phyloP scores from a whole-genome alignment of 2,113 vertebrate genomes.

The Pelobates fuscus region DNA sequence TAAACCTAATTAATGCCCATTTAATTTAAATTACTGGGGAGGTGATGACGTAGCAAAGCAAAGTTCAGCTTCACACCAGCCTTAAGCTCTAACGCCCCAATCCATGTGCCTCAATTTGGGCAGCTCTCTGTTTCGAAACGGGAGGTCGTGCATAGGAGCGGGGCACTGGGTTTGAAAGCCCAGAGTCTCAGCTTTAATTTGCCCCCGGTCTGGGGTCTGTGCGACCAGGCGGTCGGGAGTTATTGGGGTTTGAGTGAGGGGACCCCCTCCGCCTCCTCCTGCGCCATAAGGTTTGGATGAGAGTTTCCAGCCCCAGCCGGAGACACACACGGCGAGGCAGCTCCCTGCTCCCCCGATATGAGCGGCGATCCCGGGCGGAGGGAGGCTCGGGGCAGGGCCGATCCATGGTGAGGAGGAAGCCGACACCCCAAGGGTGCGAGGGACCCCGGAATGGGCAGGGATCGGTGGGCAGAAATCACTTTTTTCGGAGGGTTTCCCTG shows the following conservation, averaged over 20 bases:
- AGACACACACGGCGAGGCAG: conserved; percentile 61
- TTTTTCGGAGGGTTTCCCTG: conserved; percentile 63
- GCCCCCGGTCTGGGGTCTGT: neutral
- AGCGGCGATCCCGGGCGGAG: conserved; percentile 60
- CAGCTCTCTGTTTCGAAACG: neutral
- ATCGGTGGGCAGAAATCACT: conserved; percentile 67
- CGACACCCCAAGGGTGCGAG: conserved; percentile 69
- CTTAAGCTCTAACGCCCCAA: neutral
- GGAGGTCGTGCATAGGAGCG: fast-evolving
- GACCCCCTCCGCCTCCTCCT: neutral
- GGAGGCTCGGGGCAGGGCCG: conserved; percentile 67
- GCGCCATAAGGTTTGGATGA: conserved; percentile 3
- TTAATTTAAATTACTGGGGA: neutral
- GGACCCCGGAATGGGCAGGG: conserved; percentile 77
- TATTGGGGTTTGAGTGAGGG: neutral
- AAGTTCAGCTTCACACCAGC: conserved; percentile 44
- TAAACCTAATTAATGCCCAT: too few species aligned
- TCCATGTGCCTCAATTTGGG: neutral
- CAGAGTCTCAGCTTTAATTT: neutral
- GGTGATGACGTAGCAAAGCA: conserved; percentile 46
- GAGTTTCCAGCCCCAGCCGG: conserved; percentile 66
- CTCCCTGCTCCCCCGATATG: conserved; percentile 75
- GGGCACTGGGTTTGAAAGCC: neutral
- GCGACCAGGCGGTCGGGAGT: neutral
- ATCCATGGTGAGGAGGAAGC: conserved; percentile 87